phyloP scores from a whole-genome alignment of 1,140 invertebrate genomes.

The Drosophila santomea region DNA sequence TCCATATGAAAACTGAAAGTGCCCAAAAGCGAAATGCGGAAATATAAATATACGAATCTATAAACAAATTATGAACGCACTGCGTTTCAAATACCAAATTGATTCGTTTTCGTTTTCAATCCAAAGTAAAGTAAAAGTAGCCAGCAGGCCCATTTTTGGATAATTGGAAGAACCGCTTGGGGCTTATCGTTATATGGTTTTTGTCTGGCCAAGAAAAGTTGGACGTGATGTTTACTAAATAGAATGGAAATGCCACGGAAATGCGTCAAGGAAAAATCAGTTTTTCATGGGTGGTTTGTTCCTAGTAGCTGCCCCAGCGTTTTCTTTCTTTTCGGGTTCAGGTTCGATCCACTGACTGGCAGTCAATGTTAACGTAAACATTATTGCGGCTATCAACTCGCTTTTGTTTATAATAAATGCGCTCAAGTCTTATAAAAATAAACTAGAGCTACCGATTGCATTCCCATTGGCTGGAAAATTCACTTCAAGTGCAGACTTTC shows the following conservation, averaged over 20 bases:
- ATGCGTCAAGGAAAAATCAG: constrained; percentile 62
- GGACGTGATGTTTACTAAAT: constrained; percentile 65
- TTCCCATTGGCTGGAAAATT: constrained; percentile 21
- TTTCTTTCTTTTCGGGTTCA: constrained; percentile 11
- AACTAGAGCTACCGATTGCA: constrained; percentile 32
- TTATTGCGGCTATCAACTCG: constrained; percentile 27
- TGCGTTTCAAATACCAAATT: constrained; percentile 63
- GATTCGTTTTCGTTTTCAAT: constrained; percentile 57
- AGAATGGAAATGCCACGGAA: constrained; percentile 61
- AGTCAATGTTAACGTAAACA: constrained; percentile 80
- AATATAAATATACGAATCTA: constrained; percentile 41
- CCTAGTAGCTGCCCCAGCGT: not conserved
- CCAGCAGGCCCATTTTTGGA: constrained; percentile 15
- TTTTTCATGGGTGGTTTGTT: constrained; percentile 36
- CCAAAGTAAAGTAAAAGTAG: constrained; percentile 69
- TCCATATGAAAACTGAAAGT: constrained; percentile 65
- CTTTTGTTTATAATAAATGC: constrained; percentile 51
- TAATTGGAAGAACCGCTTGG: constrained; percentile 14
- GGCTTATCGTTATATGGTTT: constrained; percentile 18
- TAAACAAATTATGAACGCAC: constrained; percentile 64
- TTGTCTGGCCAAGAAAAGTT: constrained; percentile 31
- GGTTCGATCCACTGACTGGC: constrained; percentile 44
- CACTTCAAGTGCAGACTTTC: constrained; percentile 20
- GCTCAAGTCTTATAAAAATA: constrained; percentile 38
- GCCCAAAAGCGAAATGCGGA: constrained; percentile 64